Percentiles rank a stretch among this genome's conserved stretches.
phyloP scores from a whole-genome alignment of 2,888 invertebrate genomes.

The Aspidiotus rigidus region DNA sequence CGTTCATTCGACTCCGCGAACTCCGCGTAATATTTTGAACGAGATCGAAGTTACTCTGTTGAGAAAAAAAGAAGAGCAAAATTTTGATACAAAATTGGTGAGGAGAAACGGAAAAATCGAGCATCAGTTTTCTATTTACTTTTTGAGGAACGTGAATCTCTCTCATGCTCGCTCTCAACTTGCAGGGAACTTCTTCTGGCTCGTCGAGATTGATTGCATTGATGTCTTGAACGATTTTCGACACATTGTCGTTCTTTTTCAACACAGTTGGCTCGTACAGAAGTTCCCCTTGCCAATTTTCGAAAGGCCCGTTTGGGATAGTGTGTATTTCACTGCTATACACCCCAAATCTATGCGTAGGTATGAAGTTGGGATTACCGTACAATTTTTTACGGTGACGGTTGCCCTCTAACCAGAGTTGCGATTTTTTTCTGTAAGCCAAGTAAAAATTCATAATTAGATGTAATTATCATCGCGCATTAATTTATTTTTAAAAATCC shows the following conservation, averaged over 20 bases:
- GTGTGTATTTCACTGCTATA: slow-evolving; percentile 20
- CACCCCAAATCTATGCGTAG: slow-evolving; percentile 19
- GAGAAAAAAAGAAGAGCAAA: not conserved
- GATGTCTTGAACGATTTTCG: slow-evolving; percentile 18
- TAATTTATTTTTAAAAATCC: too few species aligned
- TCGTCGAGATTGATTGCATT: slow-evolving; percentile 18
- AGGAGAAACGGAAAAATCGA: not conserved
- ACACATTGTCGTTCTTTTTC: slow-evolving; percentile 12
- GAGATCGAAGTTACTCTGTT: slow-evolving; percentile 8
- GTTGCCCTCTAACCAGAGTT: slow-evolving; percentile 24
- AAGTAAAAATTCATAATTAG: not conserved
- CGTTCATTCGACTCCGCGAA: slow-evolving; percentile 9
- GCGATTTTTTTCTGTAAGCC: slow-evolving; percentile 17
- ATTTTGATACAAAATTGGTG: not conserved
- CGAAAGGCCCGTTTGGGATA: not conserved
- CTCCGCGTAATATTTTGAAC: not conserved
- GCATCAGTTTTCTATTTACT: not conserved
- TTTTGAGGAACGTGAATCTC: not conserved
- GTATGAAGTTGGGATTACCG: slow-evolving; percentile 23
- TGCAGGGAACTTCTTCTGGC: slow-evolving; percentile 3
- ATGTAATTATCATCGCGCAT: too few species aligned
- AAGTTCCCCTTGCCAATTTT: slow-evolving; percentile 12
- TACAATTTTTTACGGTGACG: slow-evolving; percentile 20
- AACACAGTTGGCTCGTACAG: slow-evolving; percentile 19
- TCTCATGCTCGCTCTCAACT: not conserved